Evolutionary conservation across 2,888 invertebrate species (phyloP).

Genomic region (Urechis unicinctus): DNA sequence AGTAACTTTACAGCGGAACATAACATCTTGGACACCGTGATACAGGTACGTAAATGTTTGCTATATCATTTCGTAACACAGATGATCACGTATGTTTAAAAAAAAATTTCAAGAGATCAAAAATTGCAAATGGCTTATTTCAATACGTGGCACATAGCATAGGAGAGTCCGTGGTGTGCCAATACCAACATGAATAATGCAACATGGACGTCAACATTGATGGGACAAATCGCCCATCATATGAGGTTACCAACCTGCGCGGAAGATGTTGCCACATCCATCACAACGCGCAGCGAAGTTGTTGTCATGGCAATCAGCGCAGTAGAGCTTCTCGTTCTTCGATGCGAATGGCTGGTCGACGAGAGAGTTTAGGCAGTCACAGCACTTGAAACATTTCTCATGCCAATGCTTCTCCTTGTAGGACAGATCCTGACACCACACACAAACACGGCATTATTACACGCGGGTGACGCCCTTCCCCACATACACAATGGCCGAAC

Average conservation of each 20-base stretch:
- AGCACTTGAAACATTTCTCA: slow-evolving; percentile 98
- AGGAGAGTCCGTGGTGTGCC: no score
- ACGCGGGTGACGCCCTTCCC: background rate
- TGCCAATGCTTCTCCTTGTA: slow-evolving; percentile 99
- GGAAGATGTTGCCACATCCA: slow-evolving; percentile 97
- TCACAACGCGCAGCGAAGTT: slow-evolving; percentile 99
- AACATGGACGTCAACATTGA: background rate
- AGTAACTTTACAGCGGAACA: no score
- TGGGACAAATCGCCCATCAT: no score
- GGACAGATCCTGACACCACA: slow-evolving; percentile 78
- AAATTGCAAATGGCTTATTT: no score
- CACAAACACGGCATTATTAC: no score
- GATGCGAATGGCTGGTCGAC: slow-evolving; percentile 99
- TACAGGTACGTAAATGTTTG: no score
- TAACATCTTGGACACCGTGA: no score
- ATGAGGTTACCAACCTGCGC: slow-evolving; percentile 75
- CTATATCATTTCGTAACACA: no score
- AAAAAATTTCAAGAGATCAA: no score
- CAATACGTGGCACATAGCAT: no score
- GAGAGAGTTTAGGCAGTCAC: slow-evolving; percentile 92
- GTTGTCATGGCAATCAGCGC: slow-evolving; percentile 98
- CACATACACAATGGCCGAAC: no score
- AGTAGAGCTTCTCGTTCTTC: slow-evolving; percentile 98
- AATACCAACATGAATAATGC: background rate
- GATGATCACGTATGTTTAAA: no score